These are phyloP conservation scores for Ficedula albicollis DNA, from an alignment of 2,797 vertebrate genomes.

Conservation along the genomic window DNA sequence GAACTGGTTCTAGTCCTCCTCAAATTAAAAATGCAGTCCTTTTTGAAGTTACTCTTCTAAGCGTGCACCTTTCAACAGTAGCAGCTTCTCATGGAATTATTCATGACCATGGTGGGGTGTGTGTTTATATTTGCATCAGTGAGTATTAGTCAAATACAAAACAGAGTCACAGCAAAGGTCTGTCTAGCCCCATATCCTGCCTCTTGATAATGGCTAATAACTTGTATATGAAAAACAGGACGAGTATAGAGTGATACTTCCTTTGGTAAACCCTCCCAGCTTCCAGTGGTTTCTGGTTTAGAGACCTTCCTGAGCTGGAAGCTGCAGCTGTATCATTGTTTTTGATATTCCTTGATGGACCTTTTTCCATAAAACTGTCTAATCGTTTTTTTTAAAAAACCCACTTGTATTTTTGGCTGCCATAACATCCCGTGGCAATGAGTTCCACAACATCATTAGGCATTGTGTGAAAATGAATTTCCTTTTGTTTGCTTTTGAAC, in stretches of 20 bases:
- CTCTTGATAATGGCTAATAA: conserved; percentile 36
- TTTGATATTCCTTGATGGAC: conserved; percentile 52
- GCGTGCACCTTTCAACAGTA: neutral
- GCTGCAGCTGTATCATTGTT: conserved; percentile 45
- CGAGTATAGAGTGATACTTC: conserved; percentile 19
- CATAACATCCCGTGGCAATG: conserved; percentile 49
- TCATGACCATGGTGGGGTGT: accelerated
- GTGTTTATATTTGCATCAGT: neutral
- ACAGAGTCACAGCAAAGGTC: neutral
- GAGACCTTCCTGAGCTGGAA: conserved; percentile 50
- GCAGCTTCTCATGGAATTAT: neutral
- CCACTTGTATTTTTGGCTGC: conserved; percentile 64
- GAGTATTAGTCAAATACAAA: neutral
- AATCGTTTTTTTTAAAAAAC: neutral
- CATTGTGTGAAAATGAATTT: conserved; percentile 61
- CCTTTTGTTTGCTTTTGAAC: conserved; percentile 57
- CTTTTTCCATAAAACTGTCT: conserved; percentile 46
- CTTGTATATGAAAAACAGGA: conserved; percentile 52
- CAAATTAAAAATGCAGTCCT: neutral
- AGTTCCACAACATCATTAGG: conserved; percentile 60
- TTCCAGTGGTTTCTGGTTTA: conserved; percentile 43
- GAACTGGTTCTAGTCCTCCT: neutral
- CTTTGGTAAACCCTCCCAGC: conserved; percentile 43
- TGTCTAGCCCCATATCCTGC: conserved; percentile 47
- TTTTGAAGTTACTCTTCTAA: neutral